Base-by-base conservation (phyloP, 2,113 vertebrate species). In the Raphicerus campestris region DNA sequence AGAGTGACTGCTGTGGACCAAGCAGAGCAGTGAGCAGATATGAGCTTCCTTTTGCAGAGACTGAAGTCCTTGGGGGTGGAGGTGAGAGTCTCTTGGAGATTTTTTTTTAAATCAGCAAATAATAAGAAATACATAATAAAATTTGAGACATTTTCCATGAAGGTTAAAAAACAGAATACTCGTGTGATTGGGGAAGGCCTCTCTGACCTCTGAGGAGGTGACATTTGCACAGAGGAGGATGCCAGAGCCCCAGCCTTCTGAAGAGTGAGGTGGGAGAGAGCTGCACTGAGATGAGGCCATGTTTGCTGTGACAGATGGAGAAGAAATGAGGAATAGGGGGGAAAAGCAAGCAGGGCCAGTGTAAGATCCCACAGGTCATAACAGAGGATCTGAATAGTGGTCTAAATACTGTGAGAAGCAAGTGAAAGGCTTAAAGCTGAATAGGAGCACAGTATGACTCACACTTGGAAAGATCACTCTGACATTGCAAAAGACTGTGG, bases 371-470 rank as follows among this genome's bases (percentile, higher is more conserved):
- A 5, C 6, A 2, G 22, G 9, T 83, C 6, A 1, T 3, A 15
- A 9, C 6, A 4, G 49, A 9, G 13, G 26, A 47, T n/a, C 35
- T 55, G 15, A 26, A 47, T 0, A 55, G 19, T 1, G 7, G 13
- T 53, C 51, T 47, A 7, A 47, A 15, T 39, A 15, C 35, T 56
- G 0, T 11, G 22, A 26, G 45, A 80, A 60, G 35, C 6, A 13
- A 53, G 10, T 45, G 82, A 45, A 75, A 85, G 35, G 2, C 2
- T n/a, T 35, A 28, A 77, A 51, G 56, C 11, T 78, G 17, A 30
- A 13, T 2, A 75, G 35, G 35, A 61, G 19, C 3, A 2, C 2
- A 0, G 3, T 10, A 1, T 16, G n/a, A 16, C 10, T 49, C 45
- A 14, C 1, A 2, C 32, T 35, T 11, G 60, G 77, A 70, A 86